Conservation (phyloP, 2,797 vertebrate genomes). For the Aselliscus stoliczkanus region DNA sequence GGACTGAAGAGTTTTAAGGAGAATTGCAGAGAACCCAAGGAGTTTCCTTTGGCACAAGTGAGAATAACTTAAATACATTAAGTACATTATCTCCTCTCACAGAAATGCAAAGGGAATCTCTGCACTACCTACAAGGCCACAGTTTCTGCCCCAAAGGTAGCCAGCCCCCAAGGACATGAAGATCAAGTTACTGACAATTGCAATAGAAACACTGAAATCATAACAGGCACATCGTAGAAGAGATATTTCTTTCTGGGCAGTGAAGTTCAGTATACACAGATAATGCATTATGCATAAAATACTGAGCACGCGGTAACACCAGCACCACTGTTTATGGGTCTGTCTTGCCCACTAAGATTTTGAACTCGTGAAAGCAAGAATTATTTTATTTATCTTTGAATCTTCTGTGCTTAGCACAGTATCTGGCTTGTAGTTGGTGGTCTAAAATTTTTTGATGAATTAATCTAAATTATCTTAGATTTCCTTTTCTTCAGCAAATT, state of each 20-base stretch:
- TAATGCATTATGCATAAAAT: neutral
- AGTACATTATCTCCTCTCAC: neutral
- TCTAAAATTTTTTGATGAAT: neutral
- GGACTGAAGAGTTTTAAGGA: neutral
- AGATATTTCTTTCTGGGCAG: neutral
- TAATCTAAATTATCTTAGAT: neutral
- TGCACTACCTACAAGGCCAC: neutral
- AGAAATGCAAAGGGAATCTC: neutral
- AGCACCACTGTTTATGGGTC: neutral
- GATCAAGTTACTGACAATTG: neutral
- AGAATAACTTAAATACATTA: neutral
- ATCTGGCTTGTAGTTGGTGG: neutral
- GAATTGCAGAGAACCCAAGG: neutral
- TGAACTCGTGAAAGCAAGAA: neutral
- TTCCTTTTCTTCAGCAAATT: neutral
- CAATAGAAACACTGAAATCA: neutral
- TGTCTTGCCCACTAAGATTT: neutral
- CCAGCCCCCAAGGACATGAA: neutral
- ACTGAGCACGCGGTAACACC: too few relatives aligned
- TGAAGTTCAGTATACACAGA: neutral
- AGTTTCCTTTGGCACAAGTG: neutral
- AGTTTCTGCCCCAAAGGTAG: neutral
- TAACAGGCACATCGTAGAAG: neutral
- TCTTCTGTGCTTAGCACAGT: neutral
- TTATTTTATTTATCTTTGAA: neutral